Conservation (phyloP, 2,797 vertebrate genomes). For the Harpagifer antarcticus region DNA sequence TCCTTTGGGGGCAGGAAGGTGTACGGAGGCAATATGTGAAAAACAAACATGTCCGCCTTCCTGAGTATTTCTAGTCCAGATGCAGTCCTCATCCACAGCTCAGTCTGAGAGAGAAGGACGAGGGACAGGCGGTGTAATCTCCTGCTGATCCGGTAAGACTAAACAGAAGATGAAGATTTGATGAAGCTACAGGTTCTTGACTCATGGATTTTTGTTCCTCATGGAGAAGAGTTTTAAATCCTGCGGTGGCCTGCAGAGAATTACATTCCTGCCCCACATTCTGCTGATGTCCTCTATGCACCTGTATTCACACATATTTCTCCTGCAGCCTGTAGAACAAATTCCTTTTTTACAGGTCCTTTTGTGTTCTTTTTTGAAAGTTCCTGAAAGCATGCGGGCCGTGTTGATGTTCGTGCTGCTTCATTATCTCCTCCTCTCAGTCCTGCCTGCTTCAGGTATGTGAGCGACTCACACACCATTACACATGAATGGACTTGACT, state of each 20-base stretch:
- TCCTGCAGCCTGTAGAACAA: not conserved
- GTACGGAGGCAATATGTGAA: constrained; percentile 46
- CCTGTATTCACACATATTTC: not conserved
- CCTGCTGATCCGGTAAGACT: constrained; percentile 38
- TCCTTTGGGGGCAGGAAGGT: not conserved
- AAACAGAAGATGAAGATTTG: constrained; percentile 2
- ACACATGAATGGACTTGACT: constrained; percentile 6
- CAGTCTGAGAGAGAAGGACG: constrained; percentile 14
- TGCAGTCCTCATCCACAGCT: constrained; percentile 15
- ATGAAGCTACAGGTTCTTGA: not conserved
- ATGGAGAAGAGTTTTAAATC: not conserved
- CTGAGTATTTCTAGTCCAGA: constrained; percentile 3
- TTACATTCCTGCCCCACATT: not conserved
- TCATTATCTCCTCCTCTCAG: constrained; percentile 32
- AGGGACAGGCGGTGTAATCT: not conserved
- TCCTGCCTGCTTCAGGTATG: constrained; percentile 41
- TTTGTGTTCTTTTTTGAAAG: constrained; percentile 5
- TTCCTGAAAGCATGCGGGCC: constrained; percentile 23
- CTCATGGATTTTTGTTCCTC: not conserved
- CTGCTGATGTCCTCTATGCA: not conserved
- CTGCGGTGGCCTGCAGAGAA: not conserved
- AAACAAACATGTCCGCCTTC: constrained; percentile 54
- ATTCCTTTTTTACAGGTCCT: not conserved
- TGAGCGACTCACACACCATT: not conserved
- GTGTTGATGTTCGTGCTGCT: constrained; percentile 20